Base-by-base conservation (phyloP, 2,797 vertebrate genomes). In the Notoglanidium macrostoma region DNA sequence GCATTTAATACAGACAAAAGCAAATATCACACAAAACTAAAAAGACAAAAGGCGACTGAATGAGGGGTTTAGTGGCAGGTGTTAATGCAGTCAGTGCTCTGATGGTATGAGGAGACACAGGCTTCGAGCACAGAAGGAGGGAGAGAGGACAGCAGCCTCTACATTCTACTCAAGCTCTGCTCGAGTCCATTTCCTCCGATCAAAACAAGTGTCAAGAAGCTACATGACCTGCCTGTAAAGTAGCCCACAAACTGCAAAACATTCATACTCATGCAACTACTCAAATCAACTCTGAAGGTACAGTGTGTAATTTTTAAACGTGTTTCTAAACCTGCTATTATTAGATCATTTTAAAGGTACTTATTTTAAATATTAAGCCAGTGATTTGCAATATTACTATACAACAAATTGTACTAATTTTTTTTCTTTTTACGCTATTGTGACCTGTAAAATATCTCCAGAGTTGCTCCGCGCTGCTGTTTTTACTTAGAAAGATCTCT, bases 141-240 rank as follows among this genome's bases (percentile, higher is more conserved):
- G 89, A 89, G 90, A 82, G 29, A 8, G 67, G 84, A 87, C 92
- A 90, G 91, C 90, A 83, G 92, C 91, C 91, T 92, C 92, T 94
- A 91, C 78, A 35, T 46, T 68, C 74, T 79, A 72, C 29, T 82
- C 35, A 1, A 76, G 55, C 17, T 35, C 35, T 51, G 40, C 49
- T 59, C 12, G 2, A 76, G 15, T 21, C 49, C 3, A 35, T 55
- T 40, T 76, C 5, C 59, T 77, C 59, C 14, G 14, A 29, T 83
- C 55, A 63, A 29, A 51, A 83, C 57, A n/a, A 40, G 23, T 35
- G 76, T 40, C 40, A 40, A 21, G 32, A 94, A 95, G 94, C 29
- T 21, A 49, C 51, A 72, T 29, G 77, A 80, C 35, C 55, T 15
- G 77, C 55, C 77, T 80, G 32, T 57, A 57, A 80, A 80, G 21